phyloP scores from a whole-genome alignment of 2,113 vertebrate species.

The Jaculus jaculus region DNA sequence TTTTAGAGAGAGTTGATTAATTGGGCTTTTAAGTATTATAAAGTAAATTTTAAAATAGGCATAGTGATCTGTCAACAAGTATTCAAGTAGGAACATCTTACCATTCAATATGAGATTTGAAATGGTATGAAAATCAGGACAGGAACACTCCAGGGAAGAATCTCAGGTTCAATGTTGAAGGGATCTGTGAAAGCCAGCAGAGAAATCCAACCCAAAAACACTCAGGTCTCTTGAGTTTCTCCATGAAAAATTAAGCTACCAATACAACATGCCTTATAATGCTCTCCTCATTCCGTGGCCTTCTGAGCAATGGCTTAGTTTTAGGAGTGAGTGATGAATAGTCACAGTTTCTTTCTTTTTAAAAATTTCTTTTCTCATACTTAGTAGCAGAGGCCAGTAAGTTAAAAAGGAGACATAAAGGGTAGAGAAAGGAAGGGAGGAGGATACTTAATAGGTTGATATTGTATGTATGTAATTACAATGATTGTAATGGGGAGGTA shows the following conservation, averaged over 20 bases:
- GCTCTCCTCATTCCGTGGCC: too few species aligned
- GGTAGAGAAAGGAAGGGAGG: too few species aligned
- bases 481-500: too few species aligned
- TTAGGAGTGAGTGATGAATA: accelerated
- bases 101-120: background rate
- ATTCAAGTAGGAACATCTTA: background rate
- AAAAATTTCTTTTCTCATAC: too few species aligned
- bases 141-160: background rate
- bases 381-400: too few species aligned
- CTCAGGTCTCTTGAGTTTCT: background rate
- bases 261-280: background rate
- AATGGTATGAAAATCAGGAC: background rate
- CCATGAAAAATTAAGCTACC: background rate
- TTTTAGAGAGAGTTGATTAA: background rate
- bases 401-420: too few species aligned
- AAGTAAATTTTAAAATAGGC: background rate
- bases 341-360: background rate
- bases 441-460: too few species aligned
- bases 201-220: background rate
- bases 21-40: background rate
- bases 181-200: background rate
- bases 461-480: too few species aligned
- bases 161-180: background rate
- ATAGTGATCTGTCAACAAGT: background rate
- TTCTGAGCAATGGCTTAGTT: background rate